Base-by-base conservation (phyloP, 2,888 invertebrate species). In the Chirona hameri region DNA sequence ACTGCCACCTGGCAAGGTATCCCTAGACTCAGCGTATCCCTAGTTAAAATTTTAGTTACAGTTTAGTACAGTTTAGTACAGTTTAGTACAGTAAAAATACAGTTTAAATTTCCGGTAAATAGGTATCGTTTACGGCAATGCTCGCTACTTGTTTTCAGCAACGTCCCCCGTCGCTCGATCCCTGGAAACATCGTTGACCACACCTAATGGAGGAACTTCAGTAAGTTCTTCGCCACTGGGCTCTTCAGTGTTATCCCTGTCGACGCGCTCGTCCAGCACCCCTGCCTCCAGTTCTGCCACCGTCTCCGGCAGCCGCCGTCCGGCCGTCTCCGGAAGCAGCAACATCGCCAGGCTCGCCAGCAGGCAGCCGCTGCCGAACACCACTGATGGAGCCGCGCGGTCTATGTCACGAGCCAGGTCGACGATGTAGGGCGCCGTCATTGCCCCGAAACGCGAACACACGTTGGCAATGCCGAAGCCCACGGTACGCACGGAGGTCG, bases 401-500 rank as follows among this genome's bases (percentile, higher is more conserved):
- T 65, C 82, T 29, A 80, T 83, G 31, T 81, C 72, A 55, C 82
- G 81, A 31, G 83, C 82, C 81, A 83, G 83, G 82, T 85, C 85
- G 83, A 88, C 85, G 65, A 88, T 84, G 85, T 89, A 88, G 24
- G 89, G 89, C 31, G 89, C 89, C 31, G 89, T 86, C 60, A 90
- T 87, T 81, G 88, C 89, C 0, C 90, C 90, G 27, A 90, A 86
- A 84, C 90, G 87, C 12, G 89, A 89, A 18, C 31, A 72, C 29
- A 39, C 31, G 31, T 29, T 31, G 31, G 72, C 72, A 0, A 72
- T 7, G 1, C 72, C 72, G 12, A 72, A 39, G 14, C 31, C 85
- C 89, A 88, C 85, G 89, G 88, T 1, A 88, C 88, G 86, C 90
- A 90, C 18, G 89, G 85, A 55, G 90, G 72, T 72, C 15, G 72